Percentiles rank a stretch among this genome's conserved stretches.
Conservation (phyloP, 37 sponge, comb jelly and placozoan genomes). For the Beroe ovata region DNA sequence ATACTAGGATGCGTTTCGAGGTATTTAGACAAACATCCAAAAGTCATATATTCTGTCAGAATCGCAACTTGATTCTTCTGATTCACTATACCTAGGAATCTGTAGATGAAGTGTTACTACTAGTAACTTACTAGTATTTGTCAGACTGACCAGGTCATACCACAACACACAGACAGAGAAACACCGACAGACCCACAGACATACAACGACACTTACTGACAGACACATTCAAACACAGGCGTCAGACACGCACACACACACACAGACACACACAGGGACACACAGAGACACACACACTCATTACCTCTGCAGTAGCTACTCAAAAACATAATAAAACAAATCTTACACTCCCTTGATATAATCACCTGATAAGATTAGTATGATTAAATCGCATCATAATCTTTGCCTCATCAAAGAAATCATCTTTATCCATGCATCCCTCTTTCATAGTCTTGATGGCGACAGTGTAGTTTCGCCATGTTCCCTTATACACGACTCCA, state of each 20-base stretch:
- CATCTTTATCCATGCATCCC: constrained; percentile 39
- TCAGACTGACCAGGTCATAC: no score
- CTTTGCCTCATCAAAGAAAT: constrained; percentile 66
- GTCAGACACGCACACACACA: no score
- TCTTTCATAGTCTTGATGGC: constrained; percentile 65
- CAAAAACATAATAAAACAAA: no score
- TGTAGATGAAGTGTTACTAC: background rate
- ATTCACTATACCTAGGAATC: constrained; percentile 41
- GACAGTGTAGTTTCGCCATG: constrained; percentile 34
- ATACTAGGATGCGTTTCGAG: constrained; percentile 27
- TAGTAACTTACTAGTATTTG: no score
- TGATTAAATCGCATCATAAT: constrained; percentile 62
- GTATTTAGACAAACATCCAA: constrained; percentile 8
- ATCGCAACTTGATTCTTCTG: constrained; percentile 13
- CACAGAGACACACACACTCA: no score
- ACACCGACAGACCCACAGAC: no score
- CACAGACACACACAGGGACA: no score
- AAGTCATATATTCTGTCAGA: constrained; percentile 51
- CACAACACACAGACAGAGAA: no score
- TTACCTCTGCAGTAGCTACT: no score
- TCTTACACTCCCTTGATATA: no score
- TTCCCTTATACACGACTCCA: constrained; percentile 48
- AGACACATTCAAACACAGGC: no score
- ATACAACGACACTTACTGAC: no score
- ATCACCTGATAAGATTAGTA: constrained; percentile 38